phyloP scores from a whole-genome alignment of 2,888 invertebrate genomes.

The Pseudeuparius sepicola region DNA sequence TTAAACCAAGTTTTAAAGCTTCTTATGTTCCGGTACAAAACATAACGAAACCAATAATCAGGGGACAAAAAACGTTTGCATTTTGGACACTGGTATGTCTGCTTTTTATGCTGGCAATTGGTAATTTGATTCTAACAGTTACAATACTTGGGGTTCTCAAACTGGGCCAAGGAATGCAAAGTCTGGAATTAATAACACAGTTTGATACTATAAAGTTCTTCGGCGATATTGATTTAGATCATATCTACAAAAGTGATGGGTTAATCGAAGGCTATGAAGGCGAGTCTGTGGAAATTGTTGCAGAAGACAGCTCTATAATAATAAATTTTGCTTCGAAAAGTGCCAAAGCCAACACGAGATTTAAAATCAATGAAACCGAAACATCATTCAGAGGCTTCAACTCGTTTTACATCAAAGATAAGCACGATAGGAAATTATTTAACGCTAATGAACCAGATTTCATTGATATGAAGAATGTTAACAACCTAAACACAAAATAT shows the following conservation, averaged over 20 bases:
- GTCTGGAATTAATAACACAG: constrained; percentile 70
- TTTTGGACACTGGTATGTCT: constrained; percentile 71
- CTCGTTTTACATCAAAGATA: constrained; percentile 55
- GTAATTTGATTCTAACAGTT: constrained; percentile 70
- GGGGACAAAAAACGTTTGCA: constrained; percentile 54
- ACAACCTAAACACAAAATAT: constrained; percentile 53
- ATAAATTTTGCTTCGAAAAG: constrained; percentile 35
- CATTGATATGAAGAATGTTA: constrained; percentile 57
- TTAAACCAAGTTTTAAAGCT: constrained; percentile 33
- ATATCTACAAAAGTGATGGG: constrained; percentile 65
- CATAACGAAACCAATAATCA: constrained; percentile 32
- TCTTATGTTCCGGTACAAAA: constrained; percentile 36
- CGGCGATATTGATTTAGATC: constrained; percentile 66
- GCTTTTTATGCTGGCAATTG: constrained; percentile 61
- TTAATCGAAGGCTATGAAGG: constrained; percentile 50
- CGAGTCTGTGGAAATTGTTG: constrained; percentile 43
- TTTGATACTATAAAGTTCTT: constrained; percentile 67
- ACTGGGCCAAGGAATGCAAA: constrained; percentile 75
- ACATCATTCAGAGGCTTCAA: constrained; percentile 52
- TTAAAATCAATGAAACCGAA: constrained; percentile 53
- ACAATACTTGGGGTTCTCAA: constrained; percentile 71
- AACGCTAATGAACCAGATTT: constrained; percentile 50
- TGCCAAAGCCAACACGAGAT: constrained; percentile 37
- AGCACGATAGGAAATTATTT: constrained; percentile 41
- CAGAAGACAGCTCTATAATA: constrained; percentile 36